These are phyloP conservation scores for Andrena hattorfiana DNA, from an alignment of 2,888 invertebrate genomes.

Conservation along the genomic window DNA sequence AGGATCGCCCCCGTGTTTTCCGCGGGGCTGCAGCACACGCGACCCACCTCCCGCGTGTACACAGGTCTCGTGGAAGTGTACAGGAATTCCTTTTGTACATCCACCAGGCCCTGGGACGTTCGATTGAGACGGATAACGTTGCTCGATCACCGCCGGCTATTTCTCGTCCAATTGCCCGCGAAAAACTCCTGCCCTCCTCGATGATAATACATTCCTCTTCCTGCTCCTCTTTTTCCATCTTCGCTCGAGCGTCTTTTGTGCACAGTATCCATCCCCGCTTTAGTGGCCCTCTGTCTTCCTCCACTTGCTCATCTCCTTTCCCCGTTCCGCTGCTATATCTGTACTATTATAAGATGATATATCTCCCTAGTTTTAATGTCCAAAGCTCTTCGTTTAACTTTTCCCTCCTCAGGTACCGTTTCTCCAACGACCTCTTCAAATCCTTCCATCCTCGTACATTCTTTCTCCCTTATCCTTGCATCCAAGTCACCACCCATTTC, in stretches of 20 bases:
- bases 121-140: conserved; percentile 76
- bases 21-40: conserved; percentile 20
- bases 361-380: too few relatives aligned
- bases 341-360: too few relatives aligned
- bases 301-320: too few relatives aligned
- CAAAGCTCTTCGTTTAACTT: background rate
- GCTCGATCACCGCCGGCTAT: conserved; percentile 67
- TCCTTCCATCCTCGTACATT: background rate
- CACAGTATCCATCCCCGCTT: too few relatives aligned
- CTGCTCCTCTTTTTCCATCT: background rate
- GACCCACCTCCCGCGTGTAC: conserved; percentile 4
- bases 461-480: background rate
- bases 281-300: too few relatives aligned
- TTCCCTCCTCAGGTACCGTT: background rate
- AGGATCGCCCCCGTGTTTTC: conserved; percentile 48
- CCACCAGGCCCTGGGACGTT: conserved; percentile 48
- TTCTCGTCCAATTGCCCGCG: conserved; percentile 63
- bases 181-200: conserved; percentile 46
- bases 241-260: background rate
- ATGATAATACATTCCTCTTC: conserved; percentile 52
- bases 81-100: conserved; percentile 67
- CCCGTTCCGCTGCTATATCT: too few relatives aligned
- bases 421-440: background rate
- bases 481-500: conserved; percentile 3
- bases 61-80: conserved; percentile 29